phyloP scores from a whole-genome alignment of 2,113 vertebrate genomes.

The Synchiropus splendidus region DNA sequence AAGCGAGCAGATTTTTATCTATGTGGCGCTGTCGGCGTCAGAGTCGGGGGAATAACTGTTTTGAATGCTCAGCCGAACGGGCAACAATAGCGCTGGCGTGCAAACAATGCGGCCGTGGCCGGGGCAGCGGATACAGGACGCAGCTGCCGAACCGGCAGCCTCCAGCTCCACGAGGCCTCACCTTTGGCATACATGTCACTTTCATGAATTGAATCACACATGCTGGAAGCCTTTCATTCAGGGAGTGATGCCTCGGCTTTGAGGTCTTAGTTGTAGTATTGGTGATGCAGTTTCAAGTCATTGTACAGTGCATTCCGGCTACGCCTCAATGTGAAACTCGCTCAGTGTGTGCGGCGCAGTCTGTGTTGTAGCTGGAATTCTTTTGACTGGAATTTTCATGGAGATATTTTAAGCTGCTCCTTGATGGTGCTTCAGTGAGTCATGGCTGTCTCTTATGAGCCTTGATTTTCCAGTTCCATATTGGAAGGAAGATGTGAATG shows the following conservation, averaged over 20 bases:
- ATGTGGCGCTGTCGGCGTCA: conserved; percentile 45
- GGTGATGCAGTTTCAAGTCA: not conserved
- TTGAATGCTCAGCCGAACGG: conserved; percentile 70
- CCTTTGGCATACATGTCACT: conserved; percentile 29
- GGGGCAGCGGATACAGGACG: conserved; percentile 34
- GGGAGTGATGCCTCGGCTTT: not conserved
- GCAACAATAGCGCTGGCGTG: conserved; percentile 60
- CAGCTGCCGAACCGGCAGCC: conserved; percentile 39
- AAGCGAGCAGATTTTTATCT: conserved; percentile 79
- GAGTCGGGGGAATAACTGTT: conserved; percentile 66
- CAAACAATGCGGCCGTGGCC: conserved; percentile 58
- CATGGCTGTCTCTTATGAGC: no score
- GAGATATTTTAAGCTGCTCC: no score
- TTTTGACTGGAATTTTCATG: no score
- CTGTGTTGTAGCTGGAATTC: no score
- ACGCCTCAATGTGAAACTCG: no score
- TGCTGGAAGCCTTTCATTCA: conserved; percentile 6
- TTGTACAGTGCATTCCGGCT: no score
- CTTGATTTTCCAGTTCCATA: no score
- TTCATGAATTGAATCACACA: conserved; percentile 8
- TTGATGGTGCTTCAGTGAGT: no score
- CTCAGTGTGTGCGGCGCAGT: no score
- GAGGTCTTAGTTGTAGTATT: conserved; percentile 3
- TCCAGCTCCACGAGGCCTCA: conserved; percentile 22
- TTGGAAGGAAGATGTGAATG: no score